These are phyloP conservation scores for Nephrotoma flavescens DNA, from an alignment of 2,888 invertebrate species.

Conservation along the genomic window DNA sequence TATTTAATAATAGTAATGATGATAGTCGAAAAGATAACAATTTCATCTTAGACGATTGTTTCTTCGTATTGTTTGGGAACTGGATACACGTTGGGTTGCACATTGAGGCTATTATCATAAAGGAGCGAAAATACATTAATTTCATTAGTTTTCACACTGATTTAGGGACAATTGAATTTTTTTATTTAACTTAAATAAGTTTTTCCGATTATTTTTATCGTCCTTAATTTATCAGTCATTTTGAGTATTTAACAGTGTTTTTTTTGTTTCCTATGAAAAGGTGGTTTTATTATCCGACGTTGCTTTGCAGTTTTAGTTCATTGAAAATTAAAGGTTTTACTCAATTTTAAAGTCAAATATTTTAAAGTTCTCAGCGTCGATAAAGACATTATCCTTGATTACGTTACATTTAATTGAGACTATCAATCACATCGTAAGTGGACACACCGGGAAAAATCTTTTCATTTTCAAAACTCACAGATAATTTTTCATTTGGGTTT, in stretches of 20 bases:
- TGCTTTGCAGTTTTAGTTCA: not conserved
- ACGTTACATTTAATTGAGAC: not conserved
- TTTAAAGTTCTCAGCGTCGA: not conserved
- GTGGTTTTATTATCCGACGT: not conserved
- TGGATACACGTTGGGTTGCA: not conserved
- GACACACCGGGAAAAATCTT: not conserved
- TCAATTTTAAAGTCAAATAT: not conserved
- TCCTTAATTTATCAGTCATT: not conserved
- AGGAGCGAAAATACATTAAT: not conserved
- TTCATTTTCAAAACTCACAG: not conserved
- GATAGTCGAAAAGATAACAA: not conserved
- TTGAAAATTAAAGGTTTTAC: not conserved
- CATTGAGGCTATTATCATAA: not conserved
- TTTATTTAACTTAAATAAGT: not conserved
- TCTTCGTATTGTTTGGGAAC: not conserved
- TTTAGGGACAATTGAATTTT: not conserved
- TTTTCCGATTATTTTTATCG: not conserved
- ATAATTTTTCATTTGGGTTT: not conserved
- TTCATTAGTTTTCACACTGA: not conserved
- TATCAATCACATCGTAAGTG: not conserved
- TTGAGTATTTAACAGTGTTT: not conserved
- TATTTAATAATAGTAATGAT: not conserved
- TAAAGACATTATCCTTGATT: not conserved
- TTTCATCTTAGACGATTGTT: not conserved
- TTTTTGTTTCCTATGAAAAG: not conserved